Conservation (phyloP, 2,888 invertebrate species). For the Stenurella melanura region DNA sequence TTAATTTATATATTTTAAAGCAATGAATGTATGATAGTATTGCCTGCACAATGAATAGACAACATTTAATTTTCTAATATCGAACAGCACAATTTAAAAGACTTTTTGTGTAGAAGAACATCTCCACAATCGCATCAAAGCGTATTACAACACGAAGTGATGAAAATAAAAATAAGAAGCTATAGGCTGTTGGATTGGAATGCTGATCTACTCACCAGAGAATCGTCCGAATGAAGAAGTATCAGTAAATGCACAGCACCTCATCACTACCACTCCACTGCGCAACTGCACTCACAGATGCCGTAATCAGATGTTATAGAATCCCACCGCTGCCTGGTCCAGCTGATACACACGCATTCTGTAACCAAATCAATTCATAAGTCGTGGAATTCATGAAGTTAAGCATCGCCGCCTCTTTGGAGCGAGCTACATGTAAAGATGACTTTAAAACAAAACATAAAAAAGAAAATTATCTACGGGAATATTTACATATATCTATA, state of each 20-base stretch:
- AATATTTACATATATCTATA: not conserved
- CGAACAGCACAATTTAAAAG: too few relatives aligned
- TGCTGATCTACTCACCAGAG: conserved; percentile 60
- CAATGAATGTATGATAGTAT: too few relatives aligned
- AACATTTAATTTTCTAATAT: not conserved
- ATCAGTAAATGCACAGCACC: conserved; percentile 49
- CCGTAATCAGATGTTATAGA: conserved; percentile 58
- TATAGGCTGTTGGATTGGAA: conserved; percentile 58
- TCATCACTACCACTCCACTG: conserved; percentile 67
- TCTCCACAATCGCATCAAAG: conserved; percentile 73
- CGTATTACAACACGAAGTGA: conserved; percentile 70
- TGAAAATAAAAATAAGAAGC: conserved; percentile 60
- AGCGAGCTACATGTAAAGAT: not conserved
- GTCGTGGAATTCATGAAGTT: conserved; percentile 17
- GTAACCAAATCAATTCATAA: conserved; percentile 43
- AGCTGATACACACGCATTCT: conserved; percentile 39
- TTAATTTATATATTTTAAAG: too few relatives aligned
- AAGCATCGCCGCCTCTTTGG: not conserved
- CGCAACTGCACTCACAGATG: conserved; percentile 64
- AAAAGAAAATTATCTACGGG: not conserved
- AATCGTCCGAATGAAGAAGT: conserved; percentile 66
- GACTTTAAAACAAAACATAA: not conserved
- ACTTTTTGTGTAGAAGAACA: not conserved
- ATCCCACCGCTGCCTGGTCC: conserved; percentile 33
- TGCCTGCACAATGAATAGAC: not conserved